Conservation (phyloP, 2,113 vertebrate species). For the Megatriorchis doriae region DNA sequence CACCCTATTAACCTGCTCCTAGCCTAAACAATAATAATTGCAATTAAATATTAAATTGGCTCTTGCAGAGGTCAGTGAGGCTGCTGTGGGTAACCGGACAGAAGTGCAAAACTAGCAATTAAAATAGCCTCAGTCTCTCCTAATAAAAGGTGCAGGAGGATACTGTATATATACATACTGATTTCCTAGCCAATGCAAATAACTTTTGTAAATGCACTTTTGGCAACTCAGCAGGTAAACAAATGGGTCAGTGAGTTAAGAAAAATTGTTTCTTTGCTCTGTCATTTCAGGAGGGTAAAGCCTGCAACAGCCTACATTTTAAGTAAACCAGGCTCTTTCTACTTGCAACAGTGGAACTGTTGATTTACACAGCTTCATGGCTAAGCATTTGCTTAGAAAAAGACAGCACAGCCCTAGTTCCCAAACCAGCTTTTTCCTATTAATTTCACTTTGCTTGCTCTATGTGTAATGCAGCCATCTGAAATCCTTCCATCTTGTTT, state of each 20-base stretch:
- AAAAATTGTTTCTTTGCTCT: constrained; percentile 27
- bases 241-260: constrained; percentile 12
- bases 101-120: background rate
- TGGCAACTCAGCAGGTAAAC: constrained; percentile 19
- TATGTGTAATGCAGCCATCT: background rate
- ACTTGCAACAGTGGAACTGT: background rate
- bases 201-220: background rate
- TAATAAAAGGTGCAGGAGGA: background rate
- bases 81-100: background rate
- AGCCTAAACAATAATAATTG: background rate
- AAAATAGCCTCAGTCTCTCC: background rate
- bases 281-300: constrained; percentile 17
- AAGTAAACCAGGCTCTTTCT: background rate
- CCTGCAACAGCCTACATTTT: background rate
- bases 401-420: background rate
- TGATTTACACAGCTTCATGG: background rate
- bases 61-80: constrained; percentile 16
- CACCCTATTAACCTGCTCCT: background rate
- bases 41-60: background rate
- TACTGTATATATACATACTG: background rate
- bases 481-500: constrained; percentile 59
- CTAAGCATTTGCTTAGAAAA: background rate
- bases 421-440: constrained; percentile 35
- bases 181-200: background rate
- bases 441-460: constrained; percentile 31